A percentile compares a stretch with the other conserved stretches of the same genome.
These are phyloP conservation scores for Endomychus coccineus DNA, from an alignment of 2,888 invertebrate genomes.

Conservation along the genomic window DNA sequence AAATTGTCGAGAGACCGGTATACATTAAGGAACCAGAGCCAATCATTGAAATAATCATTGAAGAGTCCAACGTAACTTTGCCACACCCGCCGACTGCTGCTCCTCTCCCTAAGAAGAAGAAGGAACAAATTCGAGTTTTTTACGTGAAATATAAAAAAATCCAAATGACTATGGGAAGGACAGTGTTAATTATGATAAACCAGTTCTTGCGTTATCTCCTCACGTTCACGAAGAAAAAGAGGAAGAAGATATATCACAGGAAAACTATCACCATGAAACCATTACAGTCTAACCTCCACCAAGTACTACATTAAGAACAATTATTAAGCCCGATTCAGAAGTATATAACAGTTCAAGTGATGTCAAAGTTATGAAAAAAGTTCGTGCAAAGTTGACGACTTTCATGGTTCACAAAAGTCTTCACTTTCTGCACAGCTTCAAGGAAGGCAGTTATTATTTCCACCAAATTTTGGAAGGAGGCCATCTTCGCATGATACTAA, in stretches of 20 bases:
- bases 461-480: slow-evolving; percentile 20
- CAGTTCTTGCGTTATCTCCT: slow-evolving; percentile 71
- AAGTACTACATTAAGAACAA: slow-evolving; percentile 73
- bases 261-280: slow-evolving; percentile 39
- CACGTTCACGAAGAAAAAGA: slow-evolving; percentile 53
- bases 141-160: slow-evolving; percentile 88
- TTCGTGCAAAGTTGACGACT: slow-evolving; percentile 45
- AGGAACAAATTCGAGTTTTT: slow-evolving; percentile 83
- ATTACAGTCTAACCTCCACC: slow-evolving; percentile 40
- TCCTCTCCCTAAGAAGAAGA: slow-evolving; percentile 50
- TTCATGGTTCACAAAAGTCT: no score
- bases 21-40: slow-evolving; percentile 74
- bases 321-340: slow-evolving; percentile 82
- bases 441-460: slow-evolving; percentile 33
- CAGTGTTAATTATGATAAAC: slow-evolving; percentile 71
- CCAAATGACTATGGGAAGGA: slow-evolving; percentile 61
- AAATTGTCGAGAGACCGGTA: slow-evolving; percentile 39
- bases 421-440: slow-evolving; percentile 24
- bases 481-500: slow-evolving; percentile 18
- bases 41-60: slow-evolving; percentile 87
- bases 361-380: no score
- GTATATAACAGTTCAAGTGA: slow-evolving; percentile 73
- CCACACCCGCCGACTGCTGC: slow-evolving; percentile 54
- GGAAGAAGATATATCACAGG: slow-evolving; percentile 48
- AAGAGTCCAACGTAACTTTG: slow-evolving; percentile 77